These are phyloP conservation scores for Acanthosoma haemorrhoidale DNA, from an alignment of 2,888 invertebrate genomes.

Conservation along the genomic window DNA sequence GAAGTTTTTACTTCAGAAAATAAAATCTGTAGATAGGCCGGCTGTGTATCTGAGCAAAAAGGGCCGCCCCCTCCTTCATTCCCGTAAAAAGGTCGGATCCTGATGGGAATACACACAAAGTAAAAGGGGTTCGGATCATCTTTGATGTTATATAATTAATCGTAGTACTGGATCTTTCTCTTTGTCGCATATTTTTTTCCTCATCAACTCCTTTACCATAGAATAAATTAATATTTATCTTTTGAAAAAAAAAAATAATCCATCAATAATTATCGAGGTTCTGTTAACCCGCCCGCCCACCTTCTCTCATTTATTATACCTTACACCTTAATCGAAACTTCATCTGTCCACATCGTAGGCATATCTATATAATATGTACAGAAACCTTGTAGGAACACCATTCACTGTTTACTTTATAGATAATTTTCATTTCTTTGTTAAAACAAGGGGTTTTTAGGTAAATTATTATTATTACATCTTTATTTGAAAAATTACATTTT, in stretches of 20 bases:
- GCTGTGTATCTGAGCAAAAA: not conserved
- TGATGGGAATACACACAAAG: conserved; percentile 25
- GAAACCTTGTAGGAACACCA: no score
- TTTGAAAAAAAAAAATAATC: not conserved
- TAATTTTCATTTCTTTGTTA: no score
- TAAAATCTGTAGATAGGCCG: not conserved
- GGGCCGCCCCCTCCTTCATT: not conserved
- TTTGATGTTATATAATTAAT: conserved; percentile 27
- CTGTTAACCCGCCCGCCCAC: not conserved
- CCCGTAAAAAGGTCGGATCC: not conserved
- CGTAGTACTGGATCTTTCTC: not conserved
- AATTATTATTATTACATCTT: no score
- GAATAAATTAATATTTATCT: conserved; percentile 8
- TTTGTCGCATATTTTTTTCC: not conserved
- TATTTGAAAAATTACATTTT: no score
- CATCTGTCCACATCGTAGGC: no score
- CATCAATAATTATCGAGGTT: conserved; percentile 7
- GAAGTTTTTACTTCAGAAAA: conserved; percentile 3
- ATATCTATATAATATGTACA: no score
- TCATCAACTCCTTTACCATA: not conserved
- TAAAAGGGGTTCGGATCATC: not conserved
- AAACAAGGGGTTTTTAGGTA: no score
- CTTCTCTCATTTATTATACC: not conserved
- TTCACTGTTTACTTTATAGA: no score
- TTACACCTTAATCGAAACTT: no score